Conservation (phyloP, 2,888 invertebrate genomes). For the Entomobrya proxima region DNA sequence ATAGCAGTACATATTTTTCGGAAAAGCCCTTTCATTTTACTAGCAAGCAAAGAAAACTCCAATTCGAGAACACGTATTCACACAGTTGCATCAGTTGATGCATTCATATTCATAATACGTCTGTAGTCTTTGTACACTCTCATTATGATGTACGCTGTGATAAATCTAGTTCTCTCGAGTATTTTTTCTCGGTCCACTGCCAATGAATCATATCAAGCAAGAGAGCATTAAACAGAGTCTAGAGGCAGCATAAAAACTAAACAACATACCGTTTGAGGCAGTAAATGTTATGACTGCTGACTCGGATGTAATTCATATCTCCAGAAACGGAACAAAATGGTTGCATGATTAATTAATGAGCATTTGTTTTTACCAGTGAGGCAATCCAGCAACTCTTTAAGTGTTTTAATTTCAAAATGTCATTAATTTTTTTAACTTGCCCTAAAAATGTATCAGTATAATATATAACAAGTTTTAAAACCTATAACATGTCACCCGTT, state of each 20-base stretch:
- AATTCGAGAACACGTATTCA: not conserved
- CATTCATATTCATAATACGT: not conserved
- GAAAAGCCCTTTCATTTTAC: slow-evolving; percentile 1
- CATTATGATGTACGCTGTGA: slow-evolving; percentile 44
- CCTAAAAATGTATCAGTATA: not conserved
- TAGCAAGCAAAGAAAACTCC: not conserved
- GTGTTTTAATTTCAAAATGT: not conserved
- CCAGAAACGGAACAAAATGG: slow-evolving; percentile 27
- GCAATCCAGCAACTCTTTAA: not conserved
- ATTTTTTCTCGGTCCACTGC: slow-evolving; percentile 43
- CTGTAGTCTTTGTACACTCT: not conserved
- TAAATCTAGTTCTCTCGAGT: slow-evolving; percentile 33
- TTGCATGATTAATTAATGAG: slow-evolving; percentile 30
- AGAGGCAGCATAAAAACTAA: not conserved
- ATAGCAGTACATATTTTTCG: not conserved
- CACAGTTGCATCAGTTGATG: slow-evolving; percentile 20
- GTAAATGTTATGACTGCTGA: not conserved
- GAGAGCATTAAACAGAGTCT: too few species aligned
- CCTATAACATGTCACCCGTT: too few species aligned
- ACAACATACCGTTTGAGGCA: too few species aligned
- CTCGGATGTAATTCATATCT: slow-evolving; percentile 11
- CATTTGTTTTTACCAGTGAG: not conserved
- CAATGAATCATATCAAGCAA: slow-evolving; percentile 20
- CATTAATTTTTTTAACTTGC: not conserved
- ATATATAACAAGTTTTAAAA: too few species aligned